Evolutionary conservation across 2,113 vertebrate genomes (phyloP).

Genomic region (Scolopax mira): DNA sequence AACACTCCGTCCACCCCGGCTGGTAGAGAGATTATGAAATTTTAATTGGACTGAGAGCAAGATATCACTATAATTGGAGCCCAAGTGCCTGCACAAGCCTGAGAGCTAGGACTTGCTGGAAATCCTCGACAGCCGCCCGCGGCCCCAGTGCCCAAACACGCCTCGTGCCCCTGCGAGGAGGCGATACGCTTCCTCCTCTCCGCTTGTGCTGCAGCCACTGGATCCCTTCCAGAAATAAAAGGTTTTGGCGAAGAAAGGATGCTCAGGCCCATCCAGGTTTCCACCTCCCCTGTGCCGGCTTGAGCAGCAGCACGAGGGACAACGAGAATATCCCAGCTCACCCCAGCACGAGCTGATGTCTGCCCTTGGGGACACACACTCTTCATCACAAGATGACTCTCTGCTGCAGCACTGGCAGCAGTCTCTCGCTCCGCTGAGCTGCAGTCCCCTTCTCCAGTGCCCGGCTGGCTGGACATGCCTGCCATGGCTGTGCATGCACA

Average conservation of each 20-base stretch:
- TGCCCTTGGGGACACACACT: background rate
- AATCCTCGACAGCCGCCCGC: background rate
- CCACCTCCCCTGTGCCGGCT: background rate
- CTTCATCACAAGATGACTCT: background rate
- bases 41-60: conserved; percentile 75
- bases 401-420: background rate
- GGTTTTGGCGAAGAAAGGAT: background rate
- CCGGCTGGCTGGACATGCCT: background rate
- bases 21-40: conserved; percentile 68
- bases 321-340: background rate
- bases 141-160: background rate
- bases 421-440: background rate
- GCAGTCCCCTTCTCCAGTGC: background rate
- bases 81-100: conserved; percentile 44
- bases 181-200: background rate
- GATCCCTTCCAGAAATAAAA: background rate
- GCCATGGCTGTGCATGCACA: background rate
- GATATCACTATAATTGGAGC: conserved; percentile 72
- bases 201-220: background rate
- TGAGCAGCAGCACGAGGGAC: background rate
- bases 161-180: background rate
- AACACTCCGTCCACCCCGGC: conserved; percentile 50
- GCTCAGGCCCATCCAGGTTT: background rate
- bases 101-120: conserved; percentile 18
- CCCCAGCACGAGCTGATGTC: background rate